Evolutionary conservation across 2,113 vertebrate genomes (phyloP).

Genomic region (Archocentrus centrarchus): DNA sequence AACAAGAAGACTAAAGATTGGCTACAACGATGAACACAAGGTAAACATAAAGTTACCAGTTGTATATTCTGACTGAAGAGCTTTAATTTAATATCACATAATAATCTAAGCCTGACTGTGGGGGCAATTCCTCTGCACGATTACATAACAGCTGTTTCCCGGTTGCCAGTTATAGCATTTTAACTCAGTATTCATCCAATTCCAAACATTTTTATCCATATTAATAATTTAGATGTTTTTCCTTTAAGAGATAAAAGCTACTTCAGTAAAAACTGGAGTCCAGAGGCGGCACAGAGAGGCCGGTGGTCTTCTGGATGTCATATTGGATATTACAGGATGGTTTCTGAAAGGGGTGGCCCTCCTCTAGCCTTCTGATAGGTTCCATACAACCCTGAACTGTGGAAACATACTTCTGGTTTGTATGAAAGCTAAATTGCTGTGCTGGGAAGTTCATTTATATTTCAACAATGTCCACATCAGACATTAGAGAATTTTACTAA

Average conservation of each 20-base stretch:
- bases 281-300: background rate
- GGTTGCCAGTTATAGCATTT: background rate
- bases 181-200: background rate
- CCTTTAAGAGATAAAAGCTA: background rate
- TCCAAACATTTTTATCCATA: background rate
- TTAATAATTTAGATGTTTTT: background rate
- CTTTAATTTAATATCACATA: background rate
- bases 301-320: background rate
- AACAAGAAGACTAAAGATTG: background rate
- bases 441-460: conserved; percentile 29
- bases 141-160: background rate
- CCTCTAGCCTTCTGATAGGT: background rate
- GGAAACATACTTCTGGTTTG: background rate
- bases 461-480: background rate
- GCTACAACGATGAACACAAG: background rate
- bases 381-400: background rate
- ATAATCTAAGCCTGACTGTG: background rate
- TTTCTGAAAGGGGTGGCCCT: background rate
- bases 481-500: conserved; percentile 15
- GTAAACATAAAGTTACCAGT: too few relatives aligned
- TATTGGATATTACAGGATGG: background rate
- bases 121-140: background rate
- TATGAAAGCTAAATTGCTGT: background rate
- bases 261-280: background rate
- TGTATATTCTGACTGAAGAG: background rate